Conservation (phyloP, 2,888 invertebrate species). For the Chydorus sphaericus region DNA sequence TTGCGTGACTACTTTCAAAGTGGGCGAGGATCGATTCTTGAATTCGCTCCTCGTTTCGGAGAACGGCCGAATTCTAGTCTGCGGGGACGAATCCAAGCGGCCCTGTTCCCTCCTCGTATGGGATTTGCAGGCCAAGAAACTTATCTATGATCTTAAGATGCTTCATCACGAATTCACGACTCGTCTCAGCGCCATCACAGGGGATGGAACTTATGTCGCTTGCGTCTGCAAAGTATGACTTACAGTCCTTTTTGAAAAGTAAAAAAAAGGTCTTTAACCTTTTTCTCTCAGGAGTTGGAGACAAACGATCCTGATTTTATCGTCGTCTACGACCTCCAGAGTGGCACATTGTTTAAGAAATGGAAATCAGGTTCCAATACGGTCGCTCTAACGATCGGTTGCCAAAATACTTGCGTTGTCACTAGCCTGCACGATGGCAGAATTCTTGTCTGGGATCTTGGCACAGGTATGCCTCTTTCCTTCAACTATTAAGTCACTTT, state of each 20-base stretch:
- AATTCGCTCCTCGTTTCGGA: slow-evolving; percentile 75
- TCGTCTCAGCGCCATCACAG: slow-evolving; percentile 64
- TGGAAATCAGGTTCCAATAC: slow-evolving; percentile 77
- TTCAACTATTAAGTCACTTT: no score
- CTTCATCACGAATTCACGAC: slow-evolving; percentile 80
- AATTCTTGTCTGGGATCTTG: slow-evolving; percentile 71
- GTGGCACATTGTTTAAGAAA: slow-evolving; percentile 78
- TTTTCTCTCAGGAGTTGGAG: slow-evolving; percentile 40
- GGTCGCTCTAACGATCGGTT: slow-evolving; percentile 70
- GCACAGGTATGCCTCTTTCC: slow-evolving; percentile 50
- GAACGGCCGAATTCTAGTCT: slow-evolving; percentile 72
- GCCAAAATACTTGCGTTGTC: slow-evolving; percentile 65
- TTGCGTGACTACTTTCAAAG: slow-evolving; percentile 73
- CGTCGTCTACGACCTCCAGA: slow-evolving; percentile 77
- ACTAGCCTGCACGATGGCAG: slow-evolving; percentile 68
- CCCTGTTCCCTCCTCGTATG: slow-evolving; percentile 79
- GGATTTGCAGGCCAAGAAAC: slow-evolving; percentile 67
- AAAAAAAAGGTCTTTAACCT: not conserved
- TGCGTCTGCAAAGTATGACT: slow-evolving; percentile 35
- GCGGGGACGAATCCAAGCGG: slow-evolving; percentile 83
- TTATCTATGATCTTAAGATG: slow-evolving; percentile 72
- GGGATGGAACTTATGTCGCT: slow-evolving; percentile 51
- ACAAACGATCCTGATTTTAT: slow-evolving; percentile 76
- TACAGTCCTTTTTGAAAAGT: not conserved
- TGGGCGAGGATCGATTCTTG: slow-evolving; percentile 76